Evolutionary conservation across 35 echinoderm and acorn worm species (phyloP), one percentile per base, ranked within the genome.

Genomic region (Diadema setosum): DNA sequence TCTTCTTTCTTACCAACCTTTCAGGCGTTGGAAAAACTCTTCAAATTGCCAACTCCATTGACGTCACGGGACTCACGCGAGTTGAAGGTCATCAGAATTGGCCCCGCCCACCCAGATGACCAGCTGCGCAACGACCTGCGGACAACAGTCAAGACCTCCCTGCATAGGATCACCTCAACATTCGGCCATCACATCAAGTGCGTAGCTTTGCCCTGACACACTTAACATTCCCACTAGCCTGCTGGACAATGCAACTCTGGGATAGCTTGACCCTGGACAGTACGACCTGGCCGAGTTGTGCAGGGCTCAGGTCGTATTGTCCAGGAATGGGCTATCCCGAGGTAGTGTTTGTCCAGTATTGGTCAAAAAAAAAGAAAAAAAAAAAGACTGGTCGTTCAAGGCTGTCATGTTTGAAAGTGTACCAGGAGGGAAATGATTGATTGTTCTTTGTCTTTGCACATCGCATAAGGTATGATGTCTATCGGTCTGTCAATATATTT

Each of bases 111-210:
- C 30, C 87, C 92, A 25, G 86, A 92, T n/a, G 86, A 85, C 21
- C 70, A 86, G 49, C 82, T 99, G 21, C 81, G 93, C 16, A 56
- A 59, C 65, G 86, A 91, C 59, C 81, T 99, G 3, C 50, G 64
- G 36, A 90, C 78, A 14, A 95, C 89, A 9, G 45, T 99, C 5
- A 94, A 89, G 90, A 94, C 96, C 27, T 83, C 96, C 33, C 75
- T 99, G 3, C 89, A 99, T 55, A 80, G 96, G 14, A 91, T 95
- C 37, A 85, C 92, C 29, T 84, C 96, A 0, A 92, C 86, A 9
- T 99, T 99, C 81, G 90, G 93, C 40, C 67, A 90, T 25, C 70
- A 94, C 48, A 84, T 99, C 5, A 89, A 81, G 96, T 99, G 87
- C 89, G 88, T 88, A 32, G 37, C 29, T 33, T 3, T 33, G 6